Evolutionary conservation across 2,888 invertebrate genomes (phyloP), one percentile per base, ranked within the genome.

Genomic region (Meganola albula): DNA sequence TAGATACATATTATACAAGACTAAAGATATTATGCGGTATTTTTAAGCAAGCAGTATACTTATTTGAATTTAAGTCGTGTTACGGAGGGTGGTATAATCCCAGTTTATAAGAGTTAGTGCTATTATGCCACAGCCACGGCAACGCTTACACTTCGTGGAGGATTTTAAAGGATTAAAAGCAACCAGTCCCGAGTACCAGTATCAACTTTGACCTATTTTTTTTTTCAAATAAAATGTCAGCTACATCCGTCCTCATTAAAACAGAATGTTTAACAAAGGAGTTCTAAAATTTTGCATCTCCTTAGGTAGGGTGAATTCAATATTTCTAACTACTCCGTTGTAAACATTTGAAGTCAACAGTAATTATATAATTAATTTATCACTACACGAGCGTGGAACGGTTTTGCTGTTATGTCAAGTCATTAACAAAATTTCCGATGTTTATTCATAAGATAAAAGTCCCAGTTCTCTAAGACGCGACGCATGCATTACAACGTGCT

Each of bases 31-130:
- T 53, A 50, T 52, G 45, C 52, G 57, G 53, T 45, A 60, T 63
- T 68, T 67, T 66, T 61, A 63, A 67, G 54, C 58, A 60, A 68
- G 62, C n/a, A n/a, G n/a, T n/a, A n/a, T 64, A 60, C 66, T 58
- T 64, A 66, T 69, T 64, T 69, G 63, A 68, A 70, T 70, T 68
- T 68, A 64, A 69, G 68, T 63, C 60, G 58, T 63, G 63, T 62
- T 63, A 63, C 61, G 49, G 56, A 61, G 63, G 62, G 61, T 62
- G 62, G 64, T 62, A 63, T 71, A 71, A 73, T 72, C 66, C 69
- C 53, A 64, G 67, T 72, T 72, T 62, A 58, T 60, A 65, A 69
- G 73, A 74, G 67, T 74, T 74, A 70, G 58, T 65, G 66, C 70
- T 75, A 74, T 68, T 70, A 66, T 67, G 51, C 62, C 58, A 56